Percentiles rank a stretch among this genome's conserved stretches.
phyloP scores from a whole-genome alignment of 2,888 invertebrate genomes.

The Hedya salicella region DNA sequence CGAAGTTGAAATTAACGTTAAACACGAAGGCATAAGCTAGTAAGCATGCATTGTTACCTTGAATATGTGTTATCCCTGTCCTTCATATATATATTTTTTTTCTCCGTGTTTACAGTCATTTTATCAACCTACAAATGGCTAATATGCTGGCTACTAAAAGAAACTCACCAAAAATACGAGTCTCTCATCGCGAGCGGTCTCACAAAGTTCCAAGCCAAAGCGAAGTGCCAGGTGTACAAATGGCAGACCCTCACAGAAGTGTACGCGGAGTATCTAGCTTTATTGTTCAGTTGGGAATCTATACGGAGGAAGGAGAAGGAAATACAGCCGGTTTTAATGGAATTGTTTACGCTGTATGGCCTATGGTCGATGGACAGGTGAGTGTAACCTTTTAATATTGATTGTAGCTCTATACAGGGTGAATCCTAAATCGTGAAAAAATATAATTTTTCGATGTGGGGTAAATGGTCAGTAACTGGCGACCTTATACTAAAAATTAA shows the following conservation, averaged over 20 bases:
- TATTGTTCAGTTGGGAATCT: constrained; percentile 82
- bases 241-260: constrained; percentile 90
- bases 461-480: too few species aligned
- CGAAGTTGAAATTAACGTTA: too few species aligned
- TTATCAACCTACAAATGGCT: constrained; percentile 92
- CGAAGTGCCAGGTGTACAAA: constrained; percentile 92
- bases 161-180: constrained; percentile 87
- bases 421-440: too few species aligned
- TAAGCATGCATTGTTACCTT: too few species aligned
- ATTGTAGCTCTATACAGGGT: too few species aligned
- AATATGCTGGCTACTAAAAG: constrained; percentile 90
- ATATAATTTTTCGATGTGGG: too few species aligned
- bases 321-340: constrained; percentile 80
- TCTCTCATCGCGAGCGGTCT: constrained; percentile 82
- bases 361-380: constrained; percentile 84
- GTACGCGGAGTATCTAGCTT: constrained; percentile 89
- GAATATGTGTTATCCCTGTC: too few species aligned
- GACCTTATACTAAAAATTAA: too few species aligned
- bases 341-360: constrained; percentile 70
- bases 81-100: too few species aligned
- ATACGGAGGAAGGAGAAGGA: constrained; percentile 68
- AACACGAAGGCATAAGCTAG: too few species aligned
- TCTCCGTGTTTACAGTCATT: constrained; percentile 84
- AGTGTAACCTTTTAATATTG: neutral
- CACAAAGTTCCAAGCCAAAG: constrained; percentile 90